Percentiles rank a stretch among this genome's conserved stretches.
Evolutionary conservation across 2,797 vertebrate genomes (phyloP).

Genomic region (Nasua narica): DNA sequence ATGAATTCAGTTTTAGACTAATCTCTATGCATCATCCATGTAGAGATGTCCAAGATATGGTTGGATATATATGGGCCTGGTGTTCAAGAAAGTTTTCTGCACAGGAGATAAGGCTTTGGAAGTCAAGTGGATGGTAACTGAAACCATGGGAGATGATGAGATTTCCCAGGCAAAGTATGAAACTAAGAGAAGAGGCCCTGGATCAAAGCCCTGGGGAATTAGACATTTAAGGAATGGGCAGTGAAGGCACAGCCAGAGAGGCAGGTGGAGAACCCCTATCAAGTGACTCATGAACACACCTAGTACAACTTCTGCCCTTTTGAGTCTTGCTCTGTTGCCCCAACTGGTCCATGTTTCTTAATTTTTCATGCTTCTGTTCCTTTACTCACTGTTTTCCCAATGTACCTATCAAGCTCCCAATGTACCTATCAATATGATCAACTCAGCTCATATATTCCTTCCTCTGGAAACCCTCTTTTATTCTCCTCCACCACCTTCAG

Average conservation of each 20-base stretch:
- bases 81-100: background rate
- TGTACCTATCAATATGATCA: background rate
- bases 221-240: constrained; percentile 8
- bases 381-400: constrained; percentile 20
- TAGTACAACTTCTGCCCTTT: background rate
- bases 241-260: background rate
- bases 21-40: background rate
- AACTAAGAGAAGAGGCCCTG: background rate
- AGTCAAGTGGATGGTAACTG: background rate
- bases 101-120: background rate
- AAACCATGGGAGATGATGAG: constrained; percentile 19
- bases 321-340: background rate
- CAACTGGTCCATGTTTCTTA: background rate
- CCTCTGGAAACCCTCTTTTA: constrained; percentile 8
- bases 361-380: constrained; percentile 39
- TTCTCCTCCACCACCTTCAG: background rate
- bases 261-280: background rate
- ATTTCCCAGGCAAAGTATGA: background rate
- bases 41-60: background rate
- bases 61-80: background rate
- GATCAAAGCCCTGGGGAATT: background rate
- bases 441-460: constrained; percentile 9
- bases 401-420: background rate
- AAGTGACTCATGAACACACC: background rate
- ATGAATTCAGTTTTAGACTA: constrained; percentile 34